Evolutionary conservation across 2,797 vertebrate species (phyloP), one percentile per base, ranked within the genome.

Genomic region (Helicolenus hilgendorfi): DNA sequence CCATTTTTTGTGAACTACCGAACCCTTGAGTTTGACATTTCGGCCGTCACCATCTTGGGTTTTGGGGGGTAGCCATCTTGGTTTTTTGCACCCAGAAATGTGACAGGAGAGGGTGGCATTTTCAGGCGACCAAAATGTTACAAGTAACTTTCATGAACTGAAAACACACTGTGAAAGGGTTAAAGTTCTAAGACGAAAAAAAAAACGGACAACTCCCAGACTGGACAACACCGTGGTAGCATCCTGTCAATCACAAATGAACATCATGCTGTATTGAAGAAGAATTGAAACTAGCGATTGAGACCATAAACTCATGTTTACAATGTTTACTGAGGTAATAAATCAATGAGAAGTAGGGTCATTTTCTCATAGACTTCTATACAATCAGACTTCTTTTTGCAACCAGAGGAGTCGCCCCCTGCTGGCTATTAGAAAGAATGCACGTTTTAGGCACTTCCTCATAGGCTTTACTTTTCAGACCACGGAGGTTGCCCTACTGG

Each of bases 81-180:
- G 0, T 49, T 53, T 53, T 53, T 53, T n/a, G 45, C 18, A n/a
- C 0, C 18, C 45, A 53, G 45, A 53, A 20, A 45, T 0, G 45
- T 53, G 45, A 53, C 45, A 53, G 1, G 18, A 4, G 45, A 53
- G 41, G 0, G 41, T 49, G 15, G 41, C 7, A 49, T 49, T 49
- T 49, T 20, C 18, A 49, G 41, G 41, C 0, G 7, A 49, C 15
- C 41, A 20, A 49, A 49, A 49, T 49, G 41, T 49, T 49, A 49
- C 41, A 49, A 20, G 15, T 49, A 18, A 20, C 0, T 49, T 49
- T 49, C 41, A 0, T 3, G 41, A 49, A 49, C 18, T 20, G 41
- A 8, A 49, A 49, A 49, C 3, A 2, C 41, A 20, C 15, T 49
- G 41, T 49, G 41, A 49, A 49, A 49, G 41, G 41, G 18, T 53